These are phyloP conservation scores for Acanthosoma haemorrhoidale DNA, from an alignment of 2,888 invertebrate genomes.

Conservation along the genomic window DNA sequence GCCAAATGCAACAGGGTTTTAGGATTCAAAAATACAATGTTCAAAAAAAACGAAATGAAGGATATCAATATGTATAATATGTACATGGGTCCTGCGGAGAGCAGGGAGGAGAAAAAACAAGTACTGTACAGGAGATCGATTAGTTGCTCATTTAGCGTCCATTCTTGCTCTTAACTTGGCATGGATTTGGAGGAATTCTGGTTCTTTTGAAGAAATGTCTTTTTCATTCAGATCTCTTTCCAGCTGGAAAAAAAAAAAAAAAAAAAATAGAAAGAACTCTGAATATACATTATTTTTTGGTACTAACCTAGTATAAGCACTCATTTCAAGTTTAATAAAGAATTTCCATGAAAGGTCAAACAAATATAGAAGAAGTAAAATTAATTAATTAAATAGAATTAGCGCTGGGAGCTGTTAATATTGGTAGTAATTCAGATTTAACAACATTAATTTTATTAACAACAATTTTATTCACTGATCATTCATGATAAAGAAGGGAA, in stretches of 20 bases:
- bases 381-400: neutral
- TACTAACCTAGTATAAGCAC: too few relatives aligned
- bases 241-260: conserved; percentile 40
- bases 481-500: too few relatives aligned
- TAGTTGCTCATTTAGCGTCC: conserved; percentile 39
- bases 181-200: conserved; percentile 58
- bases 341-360: too few relatives aligned
- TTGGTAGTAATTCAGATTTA: too few relatives aligned
- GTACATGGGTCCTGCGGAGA: conserved; percentile 1
- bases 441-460: too few relatives aligned
- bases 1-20: neutral
- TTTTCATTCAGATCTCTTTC: conserved; percentile 42
- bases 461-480: too few relatives aligned
- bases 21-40: conserved; percentile 1
- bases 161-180: conserved; percentile 55
- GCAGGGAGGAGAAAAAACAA: neutral
- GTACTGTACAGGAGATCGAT: conserved; percentile 19
- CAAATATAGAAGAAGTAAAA: neutral
- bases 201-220: conserved; percentile 39
- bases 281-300: too few relatives aligned
- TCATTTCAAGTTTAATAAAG: too few relatives aligned
- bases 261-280: neutral
- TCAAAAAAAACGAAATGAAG: neutral
- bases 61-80: conserved; percentile 20
- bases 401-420: too few relatives aligned